phyloP scores from a whole-genome alignment of 1,140 invertebrate genomes.

The Centruroides sculpturatus region DNA sequence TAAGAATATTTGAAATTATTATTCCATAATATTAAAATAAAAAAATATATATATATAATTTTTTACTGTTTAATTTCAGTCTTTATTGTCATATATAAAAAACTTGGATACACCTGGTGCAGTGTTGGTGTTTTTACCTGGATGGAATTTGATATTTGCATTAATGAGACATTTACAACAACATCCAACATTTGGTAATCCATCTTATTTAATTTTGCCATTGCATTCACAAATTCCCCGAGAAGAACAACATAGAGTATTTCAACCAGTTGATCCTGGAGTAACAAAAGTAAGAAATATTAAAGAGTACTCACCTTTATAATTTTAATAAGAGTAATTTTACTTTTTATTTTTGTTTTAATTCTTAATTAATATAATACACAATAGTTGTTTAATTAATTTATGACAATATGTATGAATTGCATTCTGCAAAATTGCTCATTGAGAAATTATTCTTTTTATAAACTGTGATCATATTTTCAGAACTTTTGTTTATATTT shows the following conservation, averaged over 20 bases:
- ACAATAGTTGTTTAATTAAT: too few species aligned
- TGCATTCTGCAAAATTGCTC: constrained; percentile 14
- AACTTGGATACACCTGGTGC: constrained; percentile 57
- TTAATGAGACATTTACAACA: constrained; percentile 69
- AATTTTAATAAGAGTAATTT: too few species aligned
- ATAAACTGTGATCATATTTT: too few species aligned
- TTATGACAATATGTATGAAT: too few species aligned
- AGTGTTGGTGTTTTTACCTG: constrained; percentile 79
- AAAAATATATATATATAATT: not conserved
- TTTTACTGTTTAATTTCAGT: constrained; percentile 23
- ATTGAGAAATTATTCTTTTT: too few species aligned
- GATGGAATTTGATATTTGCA: constrained; percentile 88
- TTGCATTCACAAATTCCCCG: constrained; percentile 79
- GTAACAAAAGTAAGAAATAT: constrained; percentile 46
- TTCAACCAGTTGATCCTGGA: constrained; percentile 52
- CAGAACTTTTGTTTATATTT: too few species aligned
- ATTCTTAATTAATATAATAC: too few species aligned
- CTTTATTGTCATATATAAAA: constrained; percentile 60
- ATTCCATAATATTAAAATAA: too few species aligned
- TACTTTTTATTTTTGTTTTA: too few species aligned
- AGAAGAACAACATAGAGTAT: constrained; percentile 77
- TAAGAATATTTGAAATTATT: too few species aligned
- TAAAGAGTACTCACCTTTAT: not conserved
- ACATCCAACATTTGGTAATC: constrained; percentile 52
- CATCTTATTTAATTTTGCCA: constrained; percentile 45